Evolutionary conservation across 2,113 vertebrate genomes (phyloP).

Genomic region (Uria aalge): DNA sequence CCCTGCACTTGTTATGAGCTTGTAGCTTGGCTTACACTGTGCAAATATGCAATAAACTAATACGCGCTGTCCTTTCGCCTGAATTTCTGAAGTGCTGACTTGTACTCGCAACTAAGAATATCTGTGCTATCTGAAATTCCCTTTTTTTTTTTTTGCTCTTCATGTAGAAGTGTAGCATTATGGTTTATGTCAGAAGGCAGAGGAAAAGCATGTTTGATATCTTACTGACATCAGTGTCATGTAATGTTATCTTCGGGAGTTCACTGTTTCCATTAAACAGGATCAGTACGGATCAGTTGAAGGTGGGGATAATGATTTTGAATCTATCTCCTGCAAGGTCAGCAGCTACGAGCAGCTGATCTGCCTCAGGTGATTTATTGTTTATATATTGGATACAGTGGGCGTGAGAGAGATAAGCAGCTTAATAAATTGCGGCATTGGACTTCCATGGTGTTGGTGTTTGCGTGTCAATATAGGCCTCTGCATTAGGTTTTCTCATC

Average conservation of each 20-base stretch:
- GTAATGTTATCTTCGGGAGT: neutral
- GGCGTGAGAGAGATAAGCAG: neutral
- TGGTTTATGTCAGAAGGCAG: neutral
- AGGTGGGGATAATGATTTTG: neutral
- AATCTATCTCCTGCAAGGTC: neutral
- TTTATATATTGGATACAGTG: neutral
- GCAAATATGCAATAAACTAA: slow-evolving; percentile 61
- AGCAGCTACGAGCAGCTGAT: neutral
- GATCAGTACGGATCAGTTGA: slow-evolving; percentile 15
- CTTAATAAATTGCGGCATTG: neutral
- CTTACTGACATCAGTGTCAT: neutral
- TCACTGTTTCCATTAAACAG: neutral
- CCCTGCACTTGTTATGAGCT: slow-evolving; percentile 66
- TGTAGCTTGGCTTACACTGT: slow-evolving; percentile 76
- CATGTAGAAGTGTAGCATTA: neutral
- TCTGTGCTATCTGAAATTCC: neutral
- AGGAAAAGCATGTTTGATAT: neutral
- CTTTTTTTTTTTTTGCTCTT: neutral
- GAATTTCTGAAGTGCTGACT: slow-evolving; percentile 50
- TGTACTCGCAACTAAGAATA: slow-evolving; percentile 11
- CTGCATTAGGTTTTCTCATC: neutral
- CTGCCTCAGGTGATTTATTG: neutral
- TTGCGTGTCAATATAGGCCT: neutral
- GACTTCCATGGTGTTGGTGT: neutral
- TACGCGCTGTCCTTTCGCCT: slow-evolving; percentile 39